Evolutionary conservation across 1,140 invertebrate genomes (phyloP), one percentile per base, ranked within the genome.

Genomic region (Lethrus apterus): DNA sequence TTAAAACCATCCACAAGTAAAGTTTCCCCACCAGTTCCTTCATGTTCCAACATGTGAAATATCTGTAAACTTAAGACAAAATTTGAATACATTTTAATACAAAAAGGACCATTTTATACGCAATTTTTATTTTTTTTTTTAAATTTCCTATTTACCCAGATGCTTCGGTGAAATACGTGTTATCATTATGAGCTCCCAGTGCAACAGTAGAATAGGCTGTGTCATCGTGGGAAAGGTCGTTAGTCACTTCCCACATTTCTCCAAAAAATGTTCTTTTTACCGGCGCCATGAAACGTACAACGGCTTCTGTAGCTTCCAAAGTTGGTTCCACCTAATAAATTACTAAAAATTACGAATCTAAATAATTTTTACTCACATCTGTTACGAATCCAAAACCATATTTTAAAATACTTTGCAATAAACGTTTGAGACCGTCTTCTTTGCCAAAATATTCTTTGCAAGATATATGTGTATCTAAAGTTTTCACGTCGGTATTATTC

Each of bases 101-200:
- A n/a, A 5, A 44, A 7, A 26, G n/a, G 24, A n/a, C 24, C 5
- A 7, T 26, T 26, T n/a, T n/a, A n/a, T n/a, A n/a, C n/a, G n/a
- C n/a, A n/a, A n/a, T n/a, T n/a, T 3, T 13, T 41, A 41, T 23
- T 24, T 17, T 8, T 23, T 41, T 17, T 17, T 36, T 14, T 8
- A 21, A 35, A 19, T 29, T 15, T 26, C 10, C 11, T 30, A 5
- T 46, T 70, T 68, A 79, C 73, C 81, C 84, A 21, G 81, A 74
- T n/a, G 83, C 74, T 62, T 83, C 76, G 36, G 70, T 76, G 40
- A 83, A 82, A 55, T 86, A 88, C 0, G 83, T 84, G 33, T 76
- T 83, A 58, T 86, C 84, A 13, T 74, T 86, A 46, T 78, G 76
- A 0, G 66, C 61, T 4, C 68, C 70, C 0, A 78, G 48, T 18